Conservation (phyloP, 2,113 vertebrate species). For the Lasiurus borealis region DNA sequence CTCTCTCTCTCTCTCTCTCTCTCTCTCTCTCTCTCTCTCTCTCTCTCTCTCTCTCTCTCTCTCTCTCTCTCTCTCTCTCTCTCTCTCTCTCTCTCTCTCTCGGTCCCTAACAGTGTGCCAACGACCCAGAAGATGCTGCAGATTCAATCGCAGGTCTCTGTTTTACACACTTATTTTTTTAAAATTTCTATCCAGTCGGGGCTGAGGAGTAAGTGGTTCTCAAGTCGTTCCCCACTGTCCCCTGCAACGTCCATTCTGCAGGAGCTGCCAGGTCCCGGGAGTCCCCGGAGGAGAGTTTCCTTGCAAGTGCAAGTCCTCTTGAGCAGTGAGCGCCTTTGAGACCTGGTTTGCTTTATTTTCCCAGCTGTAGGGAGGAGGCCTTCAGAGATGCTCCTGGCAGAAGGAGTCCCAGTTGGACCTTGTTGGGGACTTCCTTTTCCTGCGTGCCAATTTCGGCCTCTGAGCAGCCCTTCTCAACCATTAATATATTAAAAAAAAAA, state of each 20-base stretch:
- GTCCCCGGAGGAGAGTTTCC: no score
- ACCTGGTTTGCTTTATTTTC: not conserved
- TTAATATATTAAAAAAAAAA: not conserved
- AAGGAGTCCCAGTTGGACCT: not conserved
- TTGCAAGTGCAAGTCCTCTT: rapidly evolving
- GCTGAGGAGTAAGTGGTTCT: not conserved
- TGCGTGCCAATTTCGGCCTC: not conserved
- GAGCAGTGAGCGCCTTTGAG: not conserved
- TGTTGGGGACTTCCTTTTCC: not conserved
- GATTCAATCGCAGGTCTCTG: not conserved
- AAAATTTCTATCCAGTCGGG: not conserved
- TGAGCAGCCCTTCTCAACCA: not conserved
- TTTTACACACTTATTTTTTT: rapidly evolving
- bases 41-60: no score
- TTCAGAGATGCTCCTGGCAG: not conserved
- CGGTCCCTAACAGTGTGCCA: no score
- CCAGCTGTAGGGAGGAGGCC: not conserved
- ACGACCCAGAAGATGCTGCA: no score
- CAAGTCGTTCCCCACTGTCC: not conserved
- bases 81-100: no score
- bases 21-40: no score
- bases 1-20: no score
- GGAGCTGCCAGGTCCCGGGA: no score
- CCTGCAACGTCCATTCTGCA: no score
- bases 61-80: no score